These are phyloP conservation scores for Amblyteles armatorius DNA, from an alignment of 2,888 invertebrate genomes.

Conservation along the genomic window DNA sequence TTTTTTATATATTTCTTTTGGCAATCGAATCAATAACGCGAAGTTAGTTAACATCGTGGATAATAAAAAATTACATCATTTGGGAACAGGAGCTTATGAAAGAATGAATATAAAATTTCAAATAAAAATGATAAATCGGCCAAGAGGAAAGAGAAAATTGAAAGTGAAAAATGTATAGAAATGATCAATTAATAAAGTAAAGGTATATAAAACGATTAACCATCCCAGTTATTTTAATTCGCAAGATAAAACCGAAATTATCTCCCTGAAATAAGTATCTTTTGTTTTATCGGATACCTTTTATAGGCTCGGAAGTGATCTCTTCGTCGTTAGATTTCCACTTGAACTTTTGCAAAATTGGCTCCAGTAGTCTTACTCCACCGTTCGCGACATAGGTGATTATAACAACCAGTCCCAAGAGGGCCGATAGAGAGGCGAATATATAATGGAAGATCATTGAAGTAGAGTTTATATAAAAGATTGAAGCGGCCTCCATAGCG, in stretches of 20 bases:
- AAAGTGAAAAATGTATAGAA: too few relatives aligned
- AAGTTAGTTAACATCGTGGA: too few relatives aligned
- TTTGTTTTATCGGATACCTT: conserved; percentile 75
- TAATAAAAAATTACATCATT: too few relatives aligned
- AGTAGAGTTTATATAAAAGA: conserved; percentile 88
- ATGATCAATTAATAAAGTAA: too few relatives aligned
- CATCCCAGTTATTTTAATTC: neutral
- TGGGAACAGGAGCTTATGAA: too few relatives aligned
- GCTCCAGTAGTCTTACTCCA: conserved; percentile 76
- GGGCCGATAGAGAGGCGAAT: conserved; percentile 86
- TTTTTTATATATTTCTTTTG: too few relatives aligned
- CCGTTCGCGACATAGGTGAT: conserved; percentile 67
- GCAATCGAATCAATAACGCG: too few relatives aligned
- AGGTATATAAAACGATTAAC: too few relatives aligned
- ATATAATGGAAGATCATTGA: conserved; percentile 87
- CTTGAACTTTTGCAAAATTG: conserved; percentile 78
- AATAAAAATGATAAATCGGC: too few relatives aligned
- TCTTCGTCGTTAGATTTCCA: conserved; percentile 78
- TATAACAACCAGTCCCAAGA: conserved; percentile 74
- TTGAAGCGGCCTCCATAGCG: conserved; percentile 87
- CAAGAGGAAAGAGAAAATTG: too few relatives aligned
- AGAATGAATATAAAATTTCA: too few relatives aligned
- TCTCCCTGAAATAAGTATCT: neutral
- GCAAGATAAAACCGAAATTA: neutral
- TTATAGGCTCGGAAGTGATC: conserved; percentile 79